A percentile compares a stretch with the other conserved stretches of the same genome.
Conservation (phyloP, 2,888 invertebrate genomes). For the Cactoblastis cactorum region DNA sequence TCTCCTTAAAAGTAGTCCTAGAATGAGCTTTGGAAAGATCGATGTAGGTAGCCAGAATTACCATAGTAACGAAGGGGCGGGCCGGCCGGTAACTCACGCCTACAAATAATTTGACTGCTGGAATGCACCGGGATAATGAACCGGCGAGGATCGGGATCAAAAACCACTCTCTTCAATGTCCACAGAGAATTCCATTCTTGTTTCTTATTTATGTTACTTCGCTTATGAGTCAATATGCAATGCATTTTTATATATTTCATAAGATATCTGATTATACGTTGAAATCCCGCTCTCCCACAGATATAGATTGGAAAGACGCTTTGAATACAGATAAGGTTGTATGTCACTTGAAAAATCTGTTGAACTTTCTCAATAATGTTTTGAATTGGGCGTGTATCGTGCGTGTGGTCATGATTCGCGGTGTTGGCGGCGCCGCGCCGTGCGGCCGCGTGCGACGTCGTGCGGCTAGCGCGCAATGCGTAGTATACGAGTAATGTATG, state of each 20-base stretch:
- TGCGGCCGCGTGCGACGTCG: slow-evolving; percentile 25
- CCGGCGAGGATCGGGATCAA: slow-evolving; percentile 15
- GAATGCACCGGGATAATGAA: slow-evolving; percentile 59
- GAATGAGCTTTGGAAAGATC: slow-evolving; percentile 28
- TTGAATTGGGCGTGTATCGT: slow-evolving; percentile 15
- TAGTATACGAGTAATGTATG: slow-evolving; percentile 73
- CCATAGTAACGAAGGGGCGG: slow-evolving; percentile 77
- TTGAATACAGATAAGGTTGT: neutral
- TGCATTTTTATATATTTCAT: too few species aligned
- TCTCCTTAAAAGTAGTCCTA: slow-evolving; percentile 25
- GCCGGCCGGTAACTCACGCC: slow-evolving; percentile 69
- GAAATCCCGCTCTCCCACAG: neutral
- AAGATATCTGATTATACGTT: too few species aligned
- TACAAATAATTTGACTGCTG: slow-evolving; percentile 68
- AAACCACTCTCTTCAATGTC: neutral
- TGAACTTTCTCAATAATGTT: neutral
- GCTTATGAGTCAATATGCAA: neutral
- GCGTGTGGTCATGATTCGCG: slow-evolving; percentile 31
- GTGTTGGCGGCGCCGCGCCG: slow-evolving; percentile 22
- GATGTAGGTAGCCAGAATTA: slow-evolving; percentile 59
- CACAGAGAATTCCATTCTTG: neutral
- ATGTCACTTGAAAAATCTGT: neutral
- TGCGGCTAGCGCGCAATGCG: slow-evolving; percentile 51
- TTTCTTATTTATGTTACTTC: too few species aligned
- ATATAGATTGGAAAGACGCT: neutral